Conservation (phyloP, 2,888 invertebrate genomes). For the Ryuthela nishihirai region DNA sequence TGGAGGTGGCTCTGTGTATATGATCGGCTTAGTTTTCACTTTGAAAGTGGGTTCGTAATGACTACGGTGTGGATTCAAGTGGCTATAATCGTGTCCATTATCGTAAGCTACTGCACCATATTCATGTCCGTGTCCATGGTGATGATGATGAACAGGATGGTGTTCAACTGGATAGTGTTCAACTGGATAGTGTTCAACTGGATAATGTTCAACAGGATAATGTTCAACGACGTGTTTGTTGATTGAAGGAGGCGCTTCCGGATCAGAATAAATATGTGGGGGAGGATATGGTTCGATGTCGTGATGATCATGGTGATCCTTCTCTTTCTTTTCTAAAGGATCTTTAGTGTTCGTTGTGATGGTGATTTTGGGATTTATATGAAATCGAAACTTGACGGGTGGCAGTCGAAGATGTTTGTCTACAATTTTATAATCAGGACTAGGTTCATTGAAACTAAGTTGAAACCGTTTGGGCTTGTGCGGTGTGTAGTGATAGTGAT, state of each 20-base stretch:
- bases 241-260: slow-evolving; percentile 18
- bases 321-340: slow-evolving; percentile 32
- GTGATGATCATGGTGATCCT: slow-evolving; percentile 31
- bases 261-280: slow-evolving; percentile 28
- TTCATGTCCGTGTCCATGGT: slow-evolving; percentile 3
- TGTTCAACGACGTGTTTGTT: slow-evolving; percentile 21
- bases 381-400: slow-evolving; percentile 39
- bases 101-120: slow-evolving; percentile 4
- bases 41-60: slow-evolving; percentile 35
- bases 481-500: slow-evolving; percentile 1
- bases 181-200: slow-evolving; percentile 2
- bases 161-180: slow-evolving; percentile 5
- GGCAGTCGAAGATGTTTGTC: slow-evolving; percentile 35
- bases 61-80: slow-evolving; percentile 26
- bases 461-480: slow-evolving; percentile 25
- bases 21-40: slow-evolving; percentile 29
- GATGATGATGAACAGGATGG: slow-evolving; percentile 4
- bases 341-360: slow-evolving; percentile 38
- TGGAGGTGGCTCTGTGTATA: slow-evolving; percentile 33
- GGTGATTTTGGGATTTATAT: slow-evolving; percentile 36
- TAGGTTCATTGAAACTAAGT: slow-evolving; percentile 19
- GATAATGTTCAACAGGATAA: slow-evolving; percentile 14
- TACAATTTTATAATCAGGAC: slow-evolving; percentile 31
- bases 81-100: slow-evolving; percentile 18
- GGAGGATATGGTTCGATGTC: slow-evolving; percentile 36